Evolutionary conservation across 2,888 invertebrate genomes (phyloP), one percentile per base, ranked within the genome.

Genomic region (Lypha dubia): DNA sequence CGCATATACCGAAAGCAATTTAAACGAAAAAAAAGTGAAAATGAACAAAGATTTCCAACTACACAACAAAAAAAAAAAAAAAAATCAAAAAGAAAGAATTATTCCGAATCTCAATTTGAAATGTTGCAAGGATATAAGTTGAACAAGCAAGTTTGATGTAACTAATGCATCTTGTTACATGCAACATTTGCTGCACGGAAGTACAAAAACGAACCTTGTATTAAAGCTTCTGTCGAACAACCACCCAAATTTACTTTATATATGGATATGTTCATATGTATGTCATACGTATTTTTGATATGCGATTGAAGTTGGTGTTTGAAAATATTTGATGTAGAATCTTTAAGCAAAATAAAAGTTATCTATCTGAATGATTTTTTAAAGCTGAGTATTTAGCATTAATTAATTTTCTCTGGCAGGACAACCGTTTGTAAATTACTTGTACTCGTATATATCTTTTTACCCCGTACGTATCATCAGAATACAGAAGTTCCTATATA

Each of bases 1-100:
- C 77, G 81, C 77, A 75, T 56, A 81, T 76, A 80, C 60, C 49
- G 49, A 68, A 77, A 63, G 24, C 77, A 68, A 81, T 80, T 80
- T 76, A 49, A 80, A 73, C 28, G 76, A 44, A 51, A 65, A 28
- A 28, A 74, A 58, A 17, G 41, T 24, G 4, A 15, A 41, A 60
- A 35, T 44, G 56, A 63, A 81, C 44, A 65, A 68, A 70, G 17
- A 68, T 24, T 41, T 24, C 13, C 67, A 76, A 35, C 28, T 35
- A 44, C 13, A 49, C 24, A 53, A 73, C 32, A n/a, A 35, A 28
- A 41, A 44, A 75, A 49, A 15, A 41, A 73, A 35, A n/a, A 35
- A 28, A 53, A 44, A n/a, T n/a, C n/a, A n/a, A n/a, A n/a, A n/a
- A n/a, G n/a, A n/a, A n/a, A n/a, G n/a, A n/a, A n/a, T n/a, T n/a